Percentiles rank a stretch among this genome's conserved stretches.
These are phyloP conservation scores for Halictus rubicundus DNA, from an alignment of 1,140 invertebrate genomes.

Conservation along the genomic window DNA sequence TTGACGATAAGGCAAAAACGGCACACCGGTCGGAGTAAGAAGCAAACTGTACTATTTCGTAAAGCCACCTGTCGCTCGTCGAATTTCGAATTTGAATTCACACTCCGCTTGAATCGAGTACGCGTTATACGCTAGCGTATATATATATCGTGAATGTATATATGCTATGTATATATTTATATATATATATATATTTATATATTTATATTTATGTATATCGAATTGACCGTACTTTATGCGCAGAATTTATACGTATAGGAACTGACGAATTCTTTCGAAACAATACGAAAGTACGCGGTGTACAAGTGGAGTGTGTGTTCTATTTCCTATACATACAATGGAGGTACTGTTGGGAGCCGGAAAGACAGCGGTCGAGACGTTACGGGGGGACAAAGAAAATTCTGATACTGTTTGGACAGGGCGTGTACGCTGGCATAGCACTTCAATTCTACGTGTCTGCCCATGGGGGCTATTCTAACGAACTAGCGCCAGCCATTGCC, in stretches of 20 bases:
- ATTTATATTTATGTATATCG: conserved; percentile 30
- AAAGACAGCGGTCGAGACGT: no score
- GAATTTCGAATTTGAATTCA: conserved; percentile 44
- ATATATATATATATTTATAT: conserved; percentile 32
- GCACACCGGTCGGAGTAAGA: conserved; percentile 52
- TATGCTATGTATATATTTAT: conserved; percentile 3
- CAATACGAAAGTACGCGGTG: conserved; percentile 53
- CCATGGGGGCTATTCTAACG: no score
- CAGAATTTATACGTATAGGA: conserved; percentile 58
- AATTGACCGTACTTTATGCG: conserved; percentile 51
- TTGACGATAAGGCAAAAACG: conserved; percentile 57
- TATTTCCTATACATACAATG: conserved; percentile 66
- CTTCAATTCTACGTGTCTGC: no score
- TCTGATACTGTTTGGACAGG: no score
- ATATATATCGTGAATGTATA: conserved; percentile 12
- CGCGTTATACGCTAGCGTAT: conserved; percentile 33
- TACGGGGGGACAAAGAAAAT: no score
- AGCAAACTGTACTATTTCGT: conserved; percentile 50
- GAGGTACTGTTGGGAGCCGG: conserved; percentile 42
- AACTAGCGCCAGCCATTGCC: no score
- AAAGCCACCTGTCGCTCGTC: conserved; percentile 29
- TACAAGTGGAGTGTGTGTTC: conserved; percentile 63
- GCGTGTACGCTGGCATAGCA: no score
- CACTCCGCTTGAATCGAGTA: conserved; percentile 50
- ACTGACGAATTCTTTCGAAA: conserved; percentile 55